Conservation (phyloP, 2,888 invertebrate species). For the Melanotus villosus region DNA sequence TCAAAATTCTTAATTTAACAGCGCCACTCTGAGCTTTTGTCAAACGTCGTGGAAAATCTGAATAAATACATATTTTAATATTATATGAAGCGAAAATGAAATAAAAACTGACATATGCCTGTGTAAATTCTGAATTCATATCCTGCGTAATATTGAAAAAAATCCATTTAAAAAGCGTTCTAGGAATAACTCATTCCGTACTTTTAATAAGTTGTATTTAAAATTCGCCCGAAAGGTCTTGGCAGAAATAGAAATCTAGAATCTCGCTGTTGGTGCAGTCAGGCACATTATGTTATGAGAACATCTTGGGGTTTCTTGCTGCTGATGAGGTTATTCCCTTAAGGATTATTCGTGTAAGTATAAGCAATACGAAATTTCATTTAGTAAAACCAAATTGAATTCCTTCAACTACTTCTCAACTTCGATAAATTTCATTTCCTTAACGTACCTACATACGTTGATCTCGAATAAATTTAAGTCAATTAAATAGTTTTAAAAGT, state of each 20-base stretch:
- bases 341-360: slow-evolving; percentile 19
- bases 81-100: background rate
- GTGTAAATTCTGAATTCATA: background rate
- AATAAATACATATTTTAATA: background rate
- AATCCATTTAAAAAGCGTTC: background rate
- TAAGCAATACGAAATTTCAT: slow-evolving; percentile 1
- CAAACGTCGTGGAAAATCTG: too few species aligned
- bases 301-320: slow-evolving; percentile 9
- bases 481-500: too few species aligned
- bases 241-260: slow-evolving; percentile 18
- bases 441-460: too few species aligned
- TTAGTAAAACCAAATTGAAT: slow-evolving; percentile 9
- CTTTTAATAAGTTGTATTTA: slow-evolving; percentile 20
- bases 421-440: background rate
- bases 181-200: background rate
- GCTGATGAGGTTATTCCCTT: slow-evolving; percentile 21
- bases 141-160: background rate
- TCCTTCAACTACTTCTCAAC: background rate
- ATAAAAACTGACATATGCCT: background rate
- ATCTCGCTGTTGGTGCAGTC: slow-evolving; percentile 8
- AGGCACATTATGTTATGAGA: slow-evolving; percentile 12
- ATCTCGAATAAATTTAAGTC: too few species aligned
- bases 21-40: too few species aligned
- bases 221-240: background rate
- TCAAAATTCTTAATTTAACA: too few species aligned